These are phyloP conservation scores for Macrocentrus cingulum DNA, from an alignment of 1,140 invertebrate species.

Conservation along the genomic window DNA sequence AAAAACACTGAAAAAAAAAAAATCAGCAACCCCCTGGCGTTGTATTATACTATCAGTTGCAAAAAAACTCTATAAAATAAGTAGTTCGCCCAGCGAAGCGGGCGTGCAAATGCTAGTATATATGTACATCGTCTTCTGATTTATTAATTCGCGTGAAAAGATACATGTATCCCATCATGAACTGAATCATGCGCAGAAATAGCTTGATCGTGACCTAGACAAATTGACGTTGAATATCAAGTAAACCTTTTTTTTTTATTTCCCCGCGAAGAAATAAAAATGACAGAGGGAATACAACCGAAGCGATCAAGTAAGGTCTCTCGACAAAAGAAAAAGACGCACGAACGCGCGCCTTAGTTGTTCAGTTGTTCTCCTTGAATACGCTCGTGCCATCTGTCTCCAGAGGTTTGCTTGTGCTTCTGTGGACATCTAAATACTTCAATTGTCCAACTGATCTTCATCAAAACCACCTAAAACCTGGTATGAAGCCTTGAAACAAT, in stretches of 20 bases:
- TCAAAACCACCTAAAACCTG: neutral
- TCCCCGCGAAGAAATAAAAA: constrained; percentile 2
- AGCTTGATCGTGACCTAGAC: constrained; percentile 1
- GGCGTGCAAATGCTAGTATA: too few species aligned
- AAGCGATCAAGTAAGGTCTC: neutral
- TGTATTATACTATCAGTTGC: too few species aligned
- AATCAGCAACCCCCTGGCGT: too few species aligned
- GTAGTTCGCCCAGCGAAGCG: too few species aligned
- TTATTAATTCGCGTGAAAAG: too few species aligned
- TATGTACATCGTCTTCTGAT: too few species aligned
- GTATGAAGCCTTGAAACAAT: too few species aligned
- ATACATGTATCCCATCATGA: neutral
- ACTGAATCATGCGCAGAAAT: constrained; percentile 1
- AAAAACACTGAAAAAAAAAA: too few species aligned
- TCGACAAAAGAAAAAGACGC: constrained; percentile 12
- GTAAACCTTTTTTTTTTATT: constrained; percentile 1
- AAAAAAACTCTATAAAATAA: too few species aligned
- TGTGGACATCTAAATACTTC: neutral
- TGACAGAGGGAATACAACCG: constrained; percentile 2
- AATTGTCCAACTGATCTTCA: neutral
- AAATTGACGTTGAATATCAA: neutral
- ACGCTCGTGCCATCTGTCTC: constrained; percentile 17
- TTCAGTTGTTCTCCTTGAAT: constrained; percentile 27
- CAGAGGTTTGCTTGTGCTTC: constrained; percentile 3
- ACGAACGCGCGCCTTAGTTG: constrained; percentile 1